Conservation (phyloP, 92 coral and sea anemone genomes). For the Isaurus tuberculatus region DNA sequence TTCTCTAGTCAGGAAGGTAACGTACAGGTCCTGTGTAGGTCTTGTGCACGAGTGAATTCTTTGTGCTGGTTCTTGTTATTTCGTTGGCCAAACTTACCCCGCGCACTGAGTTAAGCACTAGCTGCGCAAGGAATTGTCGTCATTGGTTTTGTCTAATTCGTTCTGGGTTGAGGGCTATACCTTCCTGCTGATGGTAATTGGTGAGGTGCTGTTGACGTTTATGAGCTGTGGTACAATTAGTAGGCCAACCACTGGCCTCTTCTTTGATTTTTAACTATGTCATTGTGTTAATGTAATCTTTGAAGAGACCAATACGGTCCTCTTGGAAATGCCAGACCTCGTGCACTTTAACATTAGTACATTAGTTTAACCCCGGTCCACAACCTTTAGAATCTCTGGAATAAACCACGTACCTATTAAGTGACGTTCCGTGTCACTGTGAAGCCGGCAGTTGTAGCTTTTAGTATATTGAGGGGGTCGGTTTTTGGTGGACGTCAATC, state of each 20-base stretch:
- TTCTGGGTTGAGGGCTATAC: not conserved
- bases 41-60: no score
- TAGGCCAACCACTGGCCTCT: not conserved
- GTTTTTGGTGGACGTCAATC: no score
- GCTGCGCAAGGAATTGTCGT: not conserved
- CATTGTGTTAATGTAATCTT: not conserved
- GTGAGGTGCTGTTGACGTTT: not conserved
- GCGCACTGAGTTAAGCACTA: slow-evolving; percentile 19
- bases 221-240: not conserved
- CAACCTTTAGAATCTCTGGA: not conserved
- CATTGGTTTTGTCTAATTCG: not conserved
- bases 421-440: not conserved
- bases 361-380: not conserved
- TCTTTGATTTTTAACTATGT: not conserved
- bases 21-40: not conserved
- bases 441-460: not conserved
- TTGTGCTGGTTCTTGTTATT: no score
- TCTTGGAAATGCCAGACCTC: not conserved
- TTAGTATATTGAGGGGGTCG: not conserved
- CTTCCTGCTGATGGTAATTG: not conserved
- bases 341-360: not conserved
- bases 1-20: not conserved
- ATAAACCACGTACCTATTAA: not conserved
- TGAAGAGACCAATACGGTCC: not conserved
- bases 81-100: no score